These are phyloP conservation scores for Champsocephalus gunnari DNA, from an alignment of 2,797 vertebrate species.

Conservation along the genomic window DNA sequence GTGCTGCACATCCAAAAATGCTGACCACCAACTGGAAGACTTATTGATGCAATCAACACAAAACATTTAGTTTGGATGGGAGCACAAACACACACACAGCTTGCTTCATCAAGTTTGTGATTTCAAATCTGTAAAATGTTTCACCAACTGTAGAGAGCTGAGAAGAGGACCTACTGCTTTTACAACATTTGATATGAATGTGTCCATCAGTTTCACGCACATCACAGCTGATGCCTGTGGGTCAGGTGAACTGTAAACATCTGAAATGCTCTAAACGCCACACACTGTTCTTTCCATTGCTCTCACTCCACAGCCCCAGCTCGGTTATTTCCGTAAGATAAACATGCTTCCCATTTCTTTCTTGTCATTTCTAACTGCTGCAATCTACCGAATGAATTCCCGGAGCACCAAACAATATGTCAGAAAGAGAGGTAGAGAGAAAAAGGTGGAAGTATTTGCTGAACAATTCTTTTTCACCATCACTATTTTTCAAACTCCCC, in stretches of 20 bases:
- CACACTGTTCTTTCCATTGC: constrained; percentile 36
- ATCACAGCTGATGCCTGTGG: constrained; percentile 20
- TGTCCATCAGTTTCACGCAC: constrained; percentile 43
- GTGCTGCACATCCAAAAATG: neutral
- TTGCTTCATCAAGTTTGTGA: constrained; percentile 9
- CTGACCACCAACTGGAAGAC: neutral
- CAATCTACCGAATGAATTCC: constrained; percentile 72
- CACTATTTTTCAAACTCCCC: constrained; percentile 69
- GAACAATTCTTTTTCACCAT: constrained; percentile 54
- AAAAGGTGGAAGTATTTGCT: constrained; percentile 48
- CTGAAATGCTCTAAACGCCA: constrained; percentile 50
- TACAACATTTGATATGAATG: constrained; percentile 37
- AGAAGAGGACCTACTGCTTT: constrained; percentile 24
- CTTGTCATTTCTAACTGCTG: constrained; percentile 77
- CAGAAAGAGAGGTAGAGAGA: constrained; percentile 53
- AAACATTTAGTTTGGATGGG: neutral
- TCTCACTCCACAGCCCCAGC: constrained; percentile 41
- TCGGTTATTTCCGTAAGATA: constrained; percentile 63
- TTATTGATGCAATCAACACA: neutral
- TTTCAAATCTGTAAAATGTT: constrained; percentile 30
- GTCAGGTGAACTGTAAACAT: constrained; percentile 62
- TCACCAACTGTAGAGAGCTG: constrained; percentile 7
- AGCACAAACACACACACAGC: constrained; percentile 10
- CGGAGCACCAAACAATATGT: constrained; percentile 56
- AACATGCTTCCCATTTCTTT: constrained; percentile 70